phyloP scores from a whole-genome alignment of 2,888 invertebrate species.

The Salpingus planirostris region DNA sequence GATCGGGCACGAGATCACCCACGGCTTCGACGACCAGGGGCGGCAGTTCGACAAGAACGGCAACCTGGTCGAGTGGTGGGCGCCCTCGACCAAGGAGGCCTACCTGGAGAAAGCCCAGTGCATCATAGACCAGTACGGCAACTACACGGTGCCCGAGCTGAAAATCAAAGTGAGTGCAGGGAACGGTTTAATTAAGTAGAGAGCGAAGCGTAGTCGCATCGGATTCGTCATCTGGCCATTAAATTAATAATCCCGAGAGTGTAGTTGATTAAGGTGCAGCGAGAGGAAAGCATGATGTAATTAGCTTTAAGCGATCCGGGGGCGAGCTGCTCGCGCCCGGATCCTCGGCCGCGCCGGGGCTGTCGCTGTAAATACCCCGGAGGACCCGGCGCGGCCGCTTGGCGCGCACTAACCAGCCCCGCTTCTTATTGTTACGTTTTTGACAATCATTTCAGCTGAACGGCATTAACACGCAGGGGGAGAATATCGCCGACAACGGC shows the following conservation, averaged over 20 bases:
- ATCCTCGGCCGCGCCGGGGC: too few species aligned
- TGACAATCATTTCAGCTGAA: constrained; percentile 59
- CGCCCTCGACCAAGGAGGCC: constrained; percentile 67
- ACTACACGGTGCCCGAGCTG: constrained; percentile 74
- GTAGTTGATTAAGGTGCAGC: too few species aligned
- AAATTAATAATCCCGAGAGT: too few species aligned
- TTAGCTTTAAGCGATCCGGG: too few species aligned
- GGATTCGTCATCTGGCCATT: too few species aligned
- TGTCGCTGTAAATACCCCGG: too few species aligned
- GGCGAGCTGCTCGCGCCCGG: too few species aligned
- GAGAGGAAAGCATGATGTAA: too few species aligned
- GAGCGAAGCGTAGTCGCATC: too few species aligned
- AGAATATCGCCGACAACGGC: constrained; percentile 93
- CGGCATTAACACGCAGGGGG: constrained; percentile 86
- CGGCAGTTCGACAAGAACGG: constrained; percentile 88
- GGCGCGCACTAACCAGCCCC: constrained; percentile 10
- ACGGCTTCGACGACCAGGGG: constrained; percentile 84
- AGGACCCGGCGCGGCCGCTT: too few species aligned
- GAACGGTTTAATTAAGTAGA: too few species aligned
- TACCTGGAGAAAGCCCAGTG: constrained; percentile 81
- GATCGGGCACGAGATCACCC: constrained; percentile 88
- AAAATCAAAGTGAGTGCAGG: constrained; percentile 57
- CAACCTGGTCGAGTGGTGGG: constrained; percentile 92
- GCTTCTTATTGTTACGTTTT: constrained; percentile 10
- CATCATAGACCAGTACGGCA: constrained; percentile 88